A percentile compares a stretch with the other conserved stretches of the same genome.
These are phyloP conservation scores for Tetanocera ferruginea DNA, from an alignment of 2,888 invertebrate genomes.

Conservation along the genomic window DNA sequence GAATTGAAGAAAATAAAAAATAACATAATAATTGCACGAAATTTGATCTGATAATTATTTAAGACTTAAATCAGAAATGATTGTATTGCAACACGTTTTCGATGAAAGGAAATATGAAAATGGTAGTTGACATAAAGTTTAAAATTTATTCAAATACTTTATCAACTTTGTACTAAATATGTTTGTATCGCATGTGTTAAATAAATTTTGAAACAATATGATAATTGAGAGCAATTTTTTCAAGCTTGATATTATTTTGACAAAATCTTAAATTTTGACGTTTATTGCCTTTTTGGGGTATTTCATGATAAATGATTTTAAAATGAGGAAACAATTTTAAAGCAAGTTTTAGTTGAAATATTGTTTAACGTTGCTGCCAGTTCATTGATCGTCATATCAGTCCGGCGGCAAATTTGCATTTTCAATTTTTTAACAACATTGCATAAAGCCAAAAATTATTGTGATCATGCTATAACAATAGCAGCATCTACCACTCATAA, in stretches of 20 bases:
- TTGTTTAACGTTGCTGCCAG: too few species aligned
- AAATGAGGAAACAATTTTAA: neutral
- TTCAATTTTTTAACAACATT: neutral
- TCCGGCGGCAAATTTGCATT: neutral
- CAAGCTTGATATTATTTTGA: too few species aligned
- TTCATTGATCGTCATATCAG: neutral
- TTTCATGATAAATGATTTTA: neutral
- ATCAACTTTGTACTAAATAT: neutral
- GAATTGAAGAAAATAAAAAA: neutral
- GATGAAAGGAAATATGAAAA: neutral
- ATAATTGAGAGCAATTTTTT: too few species aligned
- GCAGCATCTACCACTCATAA: neutral
- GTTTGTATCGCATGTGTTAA: too few species aligned
- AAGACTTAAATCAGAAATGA: conserved; percentile 1
- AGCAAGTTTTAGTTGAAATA: too few species aligned
- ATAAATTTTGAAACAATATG: too few species aligned
- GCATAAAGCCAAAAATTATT: conserved; percentile 13
- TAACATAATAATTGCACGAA: conserved; percentile 18
- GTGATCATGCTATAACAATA: neutral
- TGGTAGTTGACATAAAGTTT: neutral
- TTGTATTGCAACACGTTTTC: conserved; percentile 3
- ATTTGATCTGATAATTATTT: conserved; percentile 5
- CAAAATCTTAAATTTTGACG: too few species aligned
- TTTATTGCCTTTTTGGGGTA: neutral
- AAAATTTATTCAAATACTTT: neutral